Percentiles rank a stretch among this genome's conserved stretches.
Evolutionary conservation across 2,797 vertebrate genomes (phyloP).

Genomic region (Lophius americanus): DNA sequence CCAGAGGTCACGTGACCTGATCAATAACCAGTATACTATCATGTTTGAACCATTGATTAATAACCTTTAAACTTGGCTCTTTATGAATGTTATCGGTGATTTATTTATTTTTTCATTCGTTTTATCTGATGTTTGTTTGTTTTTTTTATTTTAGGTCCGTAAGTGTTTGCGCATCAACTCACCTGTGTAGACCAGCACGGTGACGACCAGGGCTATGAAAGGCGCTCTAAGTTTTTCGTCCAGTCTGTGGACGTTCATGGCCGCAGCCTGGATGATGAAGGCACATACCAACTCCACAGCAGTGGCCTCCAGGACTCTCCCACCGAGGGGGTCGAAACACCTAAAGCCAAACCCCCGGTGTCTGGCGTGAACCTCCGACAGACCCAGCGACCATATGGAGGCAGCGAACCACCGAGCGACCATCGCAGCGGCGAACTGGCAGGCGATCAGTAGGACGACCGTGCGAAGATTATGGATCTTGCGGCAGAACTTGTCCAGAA

Average conservation of each 20-base stretch:
- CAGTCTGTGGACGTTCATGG: conserved; percentile 74
- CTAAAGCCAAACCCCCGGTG: conserved; percentile 59
- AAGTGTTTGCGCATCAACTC: not conserved
- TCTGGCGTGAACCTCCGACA: conserved; percentile 76
- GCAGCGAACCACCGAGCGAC: conserved; percentile 72
- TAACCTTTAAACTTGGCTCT: too few relatives aligned
- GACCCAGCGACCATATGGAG: conserved; percentile 80
- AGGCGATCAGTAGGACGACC: conserved; percentile 34
- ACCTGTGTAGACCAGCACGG: conserved; percentile 85
- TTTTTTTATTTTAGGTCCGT: too few relatives aligned
- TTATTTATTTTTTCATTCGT: too few relatives aligned
- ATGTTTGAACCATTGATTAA: too few relatives aligned
- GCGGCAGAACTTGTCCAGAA: conserved; percentile 75
- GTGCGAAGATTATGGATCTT: conserved; percentile 45
- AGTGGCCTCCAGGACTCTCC: conserved; percentile 78
- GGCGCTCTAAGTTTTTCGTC: conserved; percentile 69
- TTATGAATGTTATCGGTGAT: too few relatives aligned
- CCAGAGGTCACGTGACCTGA: too few relatives aligned
- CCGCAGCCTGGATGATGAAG: conserved; percentile 79
- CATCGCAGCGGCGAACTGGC: conserved; percentile 63
- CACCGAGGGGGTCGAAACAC: conserved; percentile 79
- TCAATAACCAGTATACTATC: too few relatives aligned
- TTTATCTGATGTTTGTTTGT: too few relatives aligned
- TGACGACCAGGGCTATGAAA: conserved; percentile 83
- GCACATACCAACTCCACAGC: conserved; percentile 83